These are phyloP conservation scores for Tetanocera ferruginea DNA, from an alignment of 2,888 invertebrate genomes.

Conservation along the genomic window DNA sequence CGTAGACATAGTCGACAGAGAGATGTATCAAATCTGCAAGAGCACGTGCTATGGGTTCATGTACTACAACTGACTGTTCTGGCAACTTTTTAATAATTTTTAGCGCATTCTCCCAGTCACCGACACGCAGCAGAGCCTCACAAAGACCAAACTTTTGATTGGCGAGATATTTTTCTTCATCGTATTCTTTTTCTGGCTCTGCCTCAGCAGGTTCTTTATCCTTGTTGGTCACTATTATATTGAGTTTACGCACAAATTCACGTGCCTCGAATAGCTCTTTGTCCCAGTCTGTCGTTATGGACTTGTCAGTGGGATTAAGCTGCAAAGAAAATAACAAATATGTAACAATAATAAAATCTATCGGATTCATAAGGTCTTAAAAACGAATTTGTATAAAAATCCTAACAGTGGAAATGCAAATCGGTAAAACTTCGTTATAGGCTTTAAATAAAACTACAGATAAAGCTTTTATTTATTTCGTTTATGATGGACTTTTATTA, in stretches of 20 bases:
- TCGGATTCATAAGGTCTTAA: neutral
- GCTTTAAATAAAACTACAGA: too few relatives aligned
- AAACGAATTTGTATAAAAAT: neutral
- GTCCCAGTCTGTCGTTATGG: conserved; percentile 85
- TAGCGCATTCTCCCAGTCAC: conserved; percentile 91
- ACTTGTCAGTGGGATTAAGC: conserved; percentile 87
- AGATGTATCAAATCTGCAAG: conserved; percentile 85
- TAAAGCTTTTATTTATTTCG: too few relatives aligned
- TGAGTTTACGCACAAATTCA: conserved; percentile 89
- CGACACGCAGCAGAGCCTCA: conserved; percentile 88
- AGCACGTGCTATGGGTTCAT: conserved; percentile 83
- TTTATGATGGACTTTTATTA: too few relatives aligned
- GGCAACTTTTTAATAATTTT: conserved; percentile 86
- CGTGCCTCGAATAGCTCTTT: conserved; percentile 85
- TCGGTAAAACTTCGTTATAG: too few relatives aligned
- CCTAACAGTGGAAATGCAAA: too few relatives aligned
- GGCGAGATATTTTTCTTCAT: conserved; percentile 70
- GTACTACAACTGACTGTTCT: conserved; percentile 81
- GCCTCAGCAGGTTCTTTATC: conserved; percentile 83
- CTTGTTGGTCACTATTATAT: conserved; percentile 84
- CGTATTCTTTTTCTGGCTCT: conserved; percentile 77
- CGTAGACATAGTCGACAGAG: conserved; percentile 89
- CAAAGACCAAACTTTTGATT: conserved; percentile 97
- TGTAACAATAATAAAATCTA: neutral
- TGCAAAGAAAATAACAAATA: conserved; percentile 63